Base-by-base conservation (phyloP, 2,888 invertebrate species). In the Zelleria hepariella region DNA sequence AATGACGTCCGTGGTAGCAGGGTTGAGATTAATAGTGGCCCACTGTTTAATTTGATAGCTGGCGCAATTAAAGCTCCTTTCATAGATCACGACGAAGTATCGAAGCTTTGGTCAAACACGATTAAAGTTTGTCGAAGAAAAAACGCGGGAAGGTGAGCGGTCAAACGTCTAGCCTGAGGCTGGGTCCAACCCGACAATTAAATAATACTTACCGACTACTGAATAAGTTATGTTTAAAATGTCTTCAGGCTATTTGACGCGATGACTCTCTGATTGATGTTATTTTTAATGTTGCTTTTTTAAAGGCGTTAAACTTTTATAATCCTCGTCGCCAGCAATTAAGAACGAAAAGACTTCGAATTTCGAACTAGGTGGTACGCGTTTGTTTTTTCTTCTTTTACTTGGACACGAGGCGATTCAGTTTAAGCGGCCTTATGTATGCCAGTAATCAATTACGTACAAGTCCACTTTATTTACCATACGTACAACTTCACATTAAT, bases 201-300 rank as follows among this genome's bases (percentile, higher is more conserved):
- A 86, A 86, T 86, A 81, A 82, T 79, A 78, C 83, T 87, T 84
- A 85, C 73, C 66, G 75, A 81, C 87, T 87, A 86, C 87, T 77
- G 88, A 77, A 85, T 81, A 82, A 82, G 73, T 78, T 77, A 71
- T 77, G 74, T 81, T 78, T 82, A 81, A 78, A 75, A 80, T 80
- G 76, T 77, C 86, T 79, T 71, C 75, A 68, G 86, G 87, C 85
- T 75, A 73, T 85, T 82, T 82, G 75, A 81, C 81, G 79, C 84
- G 75, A 73, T 73, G 74, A 73, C 72, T 69, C 69, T 61, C 73
- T 82, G 83, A 86, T 81, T 82, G 80, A 86, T 84, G 85, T 70
- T 32, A 47, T 52, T 67, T 67, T 59, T 62, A 62, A 59, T 60
- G 58, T 58, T 59, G 71, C 74, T 72, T n/a, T n/a, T n/a, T 73